Conservation (phyloP, 2,888 invertebrate genomes). For the Pristionchus mayeri region DNA sequence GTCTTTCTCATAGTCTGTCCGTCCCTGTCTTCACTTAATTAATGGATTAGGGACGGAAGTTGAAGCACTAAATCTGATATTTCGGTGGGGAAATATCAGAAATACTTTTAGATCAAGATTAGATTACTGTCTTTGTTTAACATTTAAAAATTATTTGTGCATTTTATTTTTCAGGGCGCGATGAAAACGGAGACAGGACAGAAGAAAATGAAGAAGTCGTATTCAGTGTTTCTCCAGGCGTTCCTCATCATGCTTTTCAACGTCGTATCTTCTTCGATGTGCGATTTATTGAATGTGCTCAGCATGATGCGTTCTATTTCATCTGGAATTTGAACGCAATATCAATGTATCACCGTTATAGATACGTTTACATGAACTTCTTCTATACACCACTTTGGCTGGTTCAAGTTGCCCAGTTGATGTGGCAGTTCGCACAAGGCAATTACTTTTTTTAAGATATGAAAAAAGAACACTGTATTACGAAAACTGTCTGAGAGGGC, state of each 20-base stretch:
- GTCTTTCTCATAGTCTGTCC: too few species aligned
- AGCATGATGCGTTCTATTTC: too few species aligned
- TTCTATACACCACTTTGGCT: conserved; percentile 29
- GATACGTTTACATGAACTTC: conserved; percentile 43
- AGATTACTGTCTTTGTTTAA: not conserved
- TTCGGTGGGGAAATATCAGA: not conserved
- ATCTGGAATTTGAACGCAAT: too few species aligned
- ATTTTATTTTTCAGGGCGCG: not conserved
- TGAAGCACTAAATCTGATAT: too few species aligned
- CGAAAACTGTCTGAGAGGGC: too few species aligned
- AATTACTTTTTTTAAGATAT: too few species aligned
- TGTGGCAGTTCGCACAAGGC: conserved; percentile 35
- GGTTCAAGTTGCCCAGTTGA: not conserved
- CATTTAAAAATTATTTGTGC: too few species aligned
- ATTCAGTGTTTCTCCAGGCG: conserved; percentile 4
- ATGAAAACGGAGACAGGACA: not conserved
- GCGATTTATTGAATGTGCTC: not conserved
- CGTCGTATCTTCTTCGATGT: conserved; percentile 1
- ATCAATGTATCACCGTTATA: not conserved
- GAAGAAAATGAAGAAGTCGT: not conserved
- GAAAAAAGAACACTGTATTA: too few species aligned
- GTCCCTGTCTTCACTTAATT: too few species aligned
- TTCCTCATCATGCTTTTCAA: not conserved
- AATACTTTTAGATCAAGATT: not conserved
- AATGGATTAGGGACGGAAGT: not conserved